These are phyloP conservation scores for Charina bottae DNA, from an alignment of 2,113 vertebrate genomes.

Conservation along the genomic window DNA sequence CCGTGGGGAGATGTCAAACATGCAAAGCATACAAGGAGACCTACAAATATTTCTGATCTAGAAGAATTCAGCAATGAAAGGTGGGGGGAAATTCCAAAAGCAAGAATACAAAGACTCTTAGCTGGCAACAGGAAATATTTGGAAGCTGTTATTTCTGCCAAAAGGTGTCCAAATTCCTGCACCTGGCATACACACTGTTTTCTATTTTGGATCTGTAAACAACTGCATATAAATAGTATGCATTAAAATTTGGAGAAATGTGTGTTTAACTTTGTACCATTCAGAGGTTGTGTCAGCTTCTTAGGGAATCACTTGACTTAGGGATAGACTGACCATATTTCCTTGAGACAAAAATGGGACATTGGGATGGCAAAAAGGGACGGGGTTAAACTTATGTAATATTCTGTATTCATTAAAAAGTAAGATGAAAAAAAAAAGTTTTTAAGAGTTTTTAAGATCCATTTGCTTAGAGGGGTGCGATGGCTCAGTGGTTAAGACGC, in stretches of 20 bases:
- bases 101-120: neutral
- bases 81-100: neutral
- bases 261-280: neutral
- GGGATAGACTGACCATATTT: too few relatives aligned
- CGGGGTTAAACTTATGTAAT: too few relatives aligned
- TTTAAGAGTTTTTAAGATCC: too few relatives aligned
- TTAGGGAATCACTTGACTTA: neutral
- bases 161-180: neutral
- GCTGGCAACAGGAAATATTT: neutral
- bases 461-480: too few relatives aligned
- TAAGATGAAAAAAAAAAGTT: too few relatives aligned
- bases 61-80: neutral
- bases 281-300: neutral
- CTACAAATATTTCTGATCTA: neutral
- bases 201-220: neutral
- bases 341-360: too few relatives aligned
- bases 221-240: neutral
- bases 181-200: neutral
- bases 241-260: neutral
- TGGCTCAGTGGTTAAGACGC: too few relatives aligned
- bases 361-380: too few relatives aligned
- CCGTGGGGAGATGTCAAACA: neutral
- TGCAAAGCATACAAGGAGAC: neutral
- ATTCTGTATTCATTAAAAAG: too few relatives aligned
- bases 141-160: neutral